Evolutionary conservation across 2,797 vertebrate species (phyloP).

Genomic region (Triplophysa yarkandensis): DNA sequence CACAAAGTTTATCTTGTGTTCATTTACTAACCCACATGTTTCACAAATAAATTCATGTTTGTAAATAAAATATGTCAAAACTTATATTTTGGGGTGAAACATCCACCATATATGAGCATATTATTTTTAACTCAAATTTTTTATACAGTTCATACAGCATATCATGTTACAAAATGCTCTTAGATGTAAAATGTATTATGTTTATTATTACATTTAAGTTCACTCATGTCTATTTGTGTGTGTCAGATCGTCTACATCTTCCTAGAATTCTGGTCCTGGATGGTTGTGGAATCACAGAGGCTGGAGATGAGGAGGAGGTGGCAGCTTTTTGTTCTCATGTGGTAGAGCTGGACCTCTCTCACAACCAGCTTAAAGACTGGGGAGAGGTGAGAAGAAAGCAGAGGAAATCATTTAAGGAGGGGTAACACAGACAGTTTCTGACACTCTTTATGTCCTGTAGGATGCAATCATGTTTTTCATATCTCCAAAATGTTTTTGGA

Average conservation of each 20-base stretch:
- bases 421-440: no score
- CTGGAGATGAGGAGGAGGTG: slow-evolving; percentile 87
- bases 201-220: neutral
- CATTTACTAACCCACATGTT: neutral
- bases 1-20: neutral
- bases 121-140: neutral
- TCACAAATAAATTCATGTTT: neutral
- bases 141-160: no score
- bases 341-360: slow-evolving; percentile 92
- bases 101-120: neutral
- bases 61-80: neutral
- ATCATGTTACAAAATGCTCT: neutral
- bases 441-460: no score
- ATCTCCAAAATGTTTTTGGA: no score
- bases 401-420: no score
- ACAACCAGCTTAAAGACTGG: slow-evolving; percentile 94
- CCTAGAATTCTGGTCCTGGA: slow-evolving; percentile 91
- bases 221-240: slow-evolving; percentile 29
- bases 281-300: slow-evolving; percentile 88
- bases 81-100: neutral
- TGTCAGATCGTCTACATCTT: slow-evolving; percentile 89
- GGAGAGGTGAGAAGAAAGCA: slow-evolving; percentile 79
- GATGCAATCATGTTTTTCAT: no score
- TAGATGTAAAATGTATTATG: neutral
- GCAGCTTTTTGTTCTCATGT: slow-evolving; percentile 92